Percentiles rank a stretch among this genome's conserved stretches.
These are phyloP conservation scores for Heliconius aoede DNA, from an alignment of 2,888 invertebrate species.

Conservation along the genomic window DNA sequence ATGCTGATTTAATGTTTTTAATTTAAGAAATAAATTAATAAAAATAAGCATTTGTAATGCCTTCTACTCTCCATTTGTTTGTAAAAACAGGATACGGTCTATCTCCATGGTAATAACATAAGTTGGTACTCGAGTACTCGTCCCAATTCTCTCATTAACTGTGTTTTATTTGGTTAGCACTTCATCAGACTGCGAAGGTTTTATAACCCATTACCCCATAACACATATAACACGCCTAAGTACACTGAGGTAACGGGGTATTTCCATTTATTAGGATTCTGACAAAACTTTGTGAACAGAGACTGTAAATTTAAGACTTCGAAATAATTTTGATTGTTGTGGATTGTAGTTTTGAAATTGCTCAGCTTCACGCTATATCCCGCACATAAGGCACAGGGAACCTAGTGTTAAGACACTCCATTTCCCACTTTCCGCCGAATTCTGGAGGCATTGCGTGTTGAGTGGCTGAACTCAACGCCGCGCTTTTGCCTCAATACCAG, in stretches of 20 bases:
- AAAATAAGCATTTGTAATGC: neutral
- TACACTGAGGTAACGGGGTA: neutral
- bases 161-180: constrained; percentile 17
- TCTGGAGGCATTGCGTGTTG: too few relatives aligned
- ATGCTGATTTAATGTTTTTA: too few relatives aligned
- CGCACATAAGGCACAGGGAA: too few relatives aligned
- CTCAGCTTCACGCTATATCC: too few relatives aligned
- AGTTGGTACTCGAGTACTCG: constrained; percentile 1
- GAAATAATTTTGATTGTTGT: too few relatives aligned
- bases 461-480: too few relatives aligned
- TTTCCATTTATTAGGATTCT: neutral
- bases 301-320: too few relatives aligned
- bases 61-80: neutral
- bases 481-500: too few relatives aligned
- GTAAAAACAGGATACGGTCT: neutral
- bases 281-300: neutral
- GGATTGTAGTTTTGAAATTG: too few relatives aligned
- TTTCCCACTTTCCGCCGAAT: too few relatives aligned
- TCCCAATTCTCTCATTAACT: constrained; percentile 1
- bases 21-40: too few relatives aligned
- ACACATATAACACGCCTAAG: neutral
- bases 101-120: neutral
- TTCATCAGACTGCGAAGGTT: constrained; percentile 16
- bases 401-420: too few relatives aligned
- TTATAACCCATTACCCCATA: constrained; percentile 4